Evolutionary conservation across 2,888 invertebrate genomes (phyloP), one percentile per base, ranked within the genome.

Genomic region (Zaprionus lineosus): DNA sequence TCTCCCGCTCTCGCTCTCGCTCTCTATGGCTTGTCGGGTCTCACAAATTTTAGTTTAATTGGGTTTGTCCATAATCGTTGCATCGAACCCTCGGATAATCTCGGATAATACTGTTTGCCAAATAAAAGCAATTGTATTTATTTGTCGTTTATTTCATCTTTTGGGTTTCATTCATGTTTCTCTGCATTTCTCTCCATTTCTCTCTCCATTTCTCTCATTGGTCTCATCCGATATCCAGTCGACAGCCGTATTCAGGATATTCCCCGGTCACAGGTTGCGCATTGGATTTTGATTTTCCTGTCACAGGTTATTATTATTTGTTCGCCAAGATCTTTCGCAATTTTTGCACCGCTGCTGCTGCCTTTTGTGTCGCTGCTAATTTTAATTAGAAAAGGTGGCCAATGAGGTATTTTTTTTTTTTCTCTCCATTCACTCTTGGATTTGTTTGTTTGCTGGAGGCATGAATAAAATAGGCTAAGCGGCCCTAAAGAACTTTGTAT

Each of bases 51-150:
- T 63, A 60, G 69, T 83, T 87, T 88, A 88, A 88, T 88, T 88
- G 88, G 87, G 88, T 88, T 87, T 88, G 75, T 68, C 84, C 81
- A 81, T 87, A 87, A 88, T 86, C 82, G 84, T 75, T 77, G 75
- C 77, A 84, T 82, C 83, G 82, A 86, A 87, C 88, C 88, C 84
- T 78, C 86, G 84, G 87, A 65, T 88, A 76, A 88, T 87, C 88
- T 75, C 71, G 74, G 81, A 79, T 88, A 88, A 88, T 88, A 44
- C 88, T 87, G 87, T 88, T 88, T 87, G 84, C 73, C 73, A 86
- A 86, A 84, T 81, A 84, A 81, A 81, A 84, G 71, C 77, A 84
- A 71, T 70, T 81, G 70, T 64, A 70, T 81, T 76, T 84, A 79
- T 84, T 81, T 64, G 70, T 60, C 76, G 74, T 86, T 86, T 74